These are phyloP conservation scores for Macaca mulatta DNA, from an alignment of 2,113 vertebrate species.

Conservation along the genomic window DNA sequence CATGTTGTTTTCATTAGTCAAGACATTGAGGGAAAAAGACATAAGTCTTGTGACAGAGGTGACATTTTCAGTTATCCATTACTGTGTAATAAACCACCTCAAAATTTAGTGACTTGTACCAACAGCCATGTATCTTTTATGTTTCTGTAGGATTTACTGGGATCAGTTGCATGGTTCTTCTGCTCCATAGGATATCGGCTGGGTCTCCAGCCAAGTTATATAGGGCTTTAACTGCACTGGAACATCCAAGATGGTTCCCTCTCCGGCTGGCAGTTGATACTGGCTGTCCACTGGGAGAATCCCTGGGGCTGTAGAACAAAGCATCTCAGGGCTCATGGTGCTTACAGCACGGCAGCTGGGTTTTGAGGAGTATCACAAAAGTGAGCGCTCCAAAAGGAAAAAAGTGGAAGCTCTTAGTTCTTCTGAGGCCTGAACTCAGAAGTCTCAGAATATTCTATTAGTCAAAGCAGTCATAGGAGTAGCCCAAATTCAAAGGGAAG, in stretches of 20 bases:
- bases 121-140: background rate
- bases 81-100: background rate
- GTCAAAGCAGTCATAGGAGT: background rate
- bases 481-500: background rate
- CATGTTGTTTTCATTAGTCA: constrained; percentile 29
- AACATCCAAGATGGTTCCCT: background rate
- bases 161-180: background rate
- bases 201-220: background rate
- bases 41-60: background rate
- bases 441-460: background rate
- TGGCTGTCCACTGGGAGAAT: background rate
- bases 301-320: background rate
- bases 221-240: background rate
- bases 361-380: background rate
- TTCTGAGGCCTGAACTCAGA: background rate
- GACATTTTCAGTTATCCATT: background rate
- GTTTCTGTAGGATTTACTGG: background rate
- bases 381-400: background rate
- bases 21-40: background rate
- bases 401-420: background rate
- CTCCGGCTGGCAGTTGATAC: background rate
- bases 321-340: background rate
- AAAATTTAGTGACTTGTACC: background rate
- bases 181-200: background rate
- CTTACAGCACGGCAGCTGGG: background rate